These are phyloP conservation scores for Rhopalosiphum maidis DNA, from an alignment of 1,140 invertebrate species.

Conservation along the genomic window DNA sequence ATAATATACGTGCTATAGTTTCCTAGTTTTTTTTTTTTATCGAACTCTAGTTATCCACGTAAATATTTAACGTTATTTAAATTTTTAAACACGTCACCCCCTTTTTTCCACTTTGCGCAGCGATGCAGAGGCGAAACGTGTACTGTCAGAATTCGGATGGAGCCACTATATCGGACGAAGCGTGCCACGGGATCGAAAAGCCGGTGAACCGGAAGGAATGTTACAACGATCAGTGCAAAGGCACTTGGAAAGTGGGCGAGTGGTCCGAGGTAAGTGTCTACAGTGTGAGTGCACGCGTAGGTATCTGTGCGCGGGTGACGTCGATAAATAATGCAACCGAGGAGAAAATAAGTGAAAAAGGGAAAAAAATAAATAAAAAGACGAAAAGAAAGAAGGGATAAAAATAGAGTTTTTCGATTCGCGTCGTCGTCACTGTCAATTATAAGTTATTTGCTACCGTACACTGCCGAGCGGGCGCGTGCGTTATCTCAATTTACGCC, in stretches of 20 bases:
- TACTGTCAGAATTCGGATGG: conserved; percentile 73
- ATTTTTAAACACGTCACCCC: background rate
- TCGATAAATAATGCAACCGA: conserved; percentile 16
- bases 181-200: conserved; percentile 73
- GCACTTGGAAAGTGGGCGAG: conserved; percentile 82
- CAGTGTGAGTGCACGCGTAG: background rate
- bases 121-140: conserved; percentile 77
- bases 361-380: background rate
- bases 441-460: background rate
- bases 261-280: conserved; percentile 80
- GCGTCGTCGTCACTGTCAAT: background rate
- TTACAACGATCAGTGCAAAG: conserved; percentile 79
- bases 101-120: conserved; percentile 63
- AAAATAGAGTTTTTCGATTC: conserved; percentile 16
- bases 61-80: conserved; percentile 37
- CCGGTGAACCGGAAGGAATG: conserved; percentile 79
- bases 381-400: background rate
- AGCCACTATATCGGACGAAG: conserved; percentile 66
- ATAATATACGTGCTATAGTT: background rate
- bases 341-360: background rate
- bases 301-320: too few relatives aligned
- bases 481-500: background rate
- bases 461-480: background rate
- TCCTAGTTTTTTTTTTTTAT: background rate
- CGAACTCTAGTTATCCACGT: background rate